Base-by-base conservation (phyloP, 2,113 vertebrate species). In the Artemisiospiza belli region DNA sequence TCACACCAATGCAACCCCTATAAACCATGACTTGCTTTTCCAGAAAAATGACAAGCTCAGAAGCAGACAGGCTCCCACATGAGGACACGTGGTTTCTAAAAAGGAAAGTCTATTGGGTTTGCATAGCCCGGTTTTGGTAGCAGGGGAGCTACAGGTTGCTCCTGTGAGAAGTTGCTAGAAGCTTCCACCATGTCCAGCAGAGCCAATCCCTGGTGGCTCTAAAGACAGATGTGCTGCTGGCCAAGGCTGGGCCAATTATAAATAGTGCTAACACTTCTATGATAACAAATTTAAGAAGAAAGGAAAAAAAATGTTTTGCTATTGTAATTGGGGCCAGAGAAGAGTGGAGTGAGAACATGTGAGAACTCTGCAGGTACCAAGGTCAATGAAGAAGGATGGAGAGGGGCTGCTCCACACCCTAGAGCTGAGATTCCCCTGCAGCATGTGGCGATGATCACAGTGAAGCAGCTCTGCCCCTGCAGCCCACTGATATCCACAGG, bases 1-100 rank as follows among this genome's bases (percentile, higher is more conserved):
- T 30, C 73, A 69, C 59, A 63, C 24, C 70, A 83, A 30, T 0
- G 5, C n/a, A 72, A 55, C 31, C 24, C 31, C 64, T 43, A 11
- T 7, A 79, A 83, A n/a, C 11, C 39, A 43, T 3, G 6, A 37
- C 25, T 68, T 0, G 0, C 4, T 33, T 23, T 37, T 64, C 47
- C 51, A 85, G 44, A 61, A 58, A 90, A 85, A 79, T 5, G 7
- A 19, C 44, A 72, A 82, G 41, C 33, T 74, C 21, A 85, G 63
- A 62, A 82, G 41, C n/a, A 66, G 54, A 76, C 2, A 39, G 41
- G 37, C 33, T 82, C 23, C 66, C 39, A 85, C 13, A 46, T 0
- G 5, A 74, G 35, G 19, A 11, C 68, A 43, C 1, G 15, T 31
- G 43, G 51, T 41, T 89, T 91, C 69, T 72, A 28, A 81, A 87